phyloP scores from a whole-genome alignment of 2,113 vertebrate species.

The Heliornis fulica region DNA sequence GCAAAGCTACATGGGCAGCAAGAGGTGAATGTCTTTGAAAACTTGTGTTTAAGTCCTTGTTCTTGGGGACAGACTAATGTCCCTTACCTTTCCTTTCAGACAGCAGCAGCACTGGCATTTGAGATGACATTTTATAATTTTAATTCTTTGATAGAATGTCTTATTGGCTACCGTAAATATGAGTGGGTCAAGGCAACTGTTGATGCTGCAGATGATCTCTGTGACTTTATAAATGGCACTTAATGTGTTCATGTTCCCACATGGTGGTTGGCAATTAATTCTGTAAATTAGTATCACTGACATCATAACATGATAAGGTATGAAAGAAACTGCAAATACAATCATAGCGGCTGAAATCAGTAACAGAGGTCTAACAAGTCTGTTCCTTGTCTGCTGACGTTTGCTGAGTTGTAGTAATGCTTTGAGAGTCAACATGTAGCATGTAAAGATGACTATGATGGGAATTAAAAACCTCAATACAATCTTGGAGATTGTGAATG shows the following conservation, averaged over 20 bases:
- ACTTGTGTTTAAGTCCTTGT: background rate
- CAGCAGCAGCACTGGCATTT: constrained; percentile 10
- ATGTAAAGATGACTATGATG: constrained; percentile 64
- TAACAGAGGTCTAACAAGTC: constrained; percentile 66
- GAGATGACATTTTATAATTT: background rate
- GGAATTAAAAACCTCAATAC: constrained; percentile 75
- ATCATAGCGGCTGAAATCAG: constrained; percentile 74
- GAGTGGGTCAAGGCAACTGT: constrained; percentile 79
- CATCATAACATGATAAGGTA: constrained; percentile 78
- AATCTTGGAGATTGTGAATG: constrained; percentile 61
- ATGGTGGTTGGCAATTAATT: constrained; percentile 37
- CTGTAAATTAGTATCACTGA: constrained; percentile 69
- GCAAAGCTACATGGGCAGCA: background rate
- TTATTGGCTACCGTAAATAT: constrained; percentile 79
- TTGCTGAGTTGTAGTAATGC: constrained; percentile 60
- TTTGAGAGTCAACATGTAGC: constrained; percentile 69
- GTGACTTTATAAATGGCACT: constrained; percentile 70
- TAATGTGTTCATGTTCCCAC: constrained; percentile 49
- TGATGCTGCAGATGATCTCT: constrained; percentile 76
- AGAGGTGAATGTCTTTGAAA: background rate
- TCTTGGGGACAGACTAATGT: background rate
- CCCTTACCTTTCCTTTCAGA: background rate
- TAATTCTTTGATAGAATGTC: constrained; percentile 63
- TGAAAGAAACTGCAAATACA: constrained; percentile 76
- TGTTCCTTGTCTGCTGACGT: constrained; percentile 5